These are phyloP conservation scores for Drosophila borborema DNA, from an alignment of 2,888 invertebrate species.

Conservation along the genomic window DNA sequence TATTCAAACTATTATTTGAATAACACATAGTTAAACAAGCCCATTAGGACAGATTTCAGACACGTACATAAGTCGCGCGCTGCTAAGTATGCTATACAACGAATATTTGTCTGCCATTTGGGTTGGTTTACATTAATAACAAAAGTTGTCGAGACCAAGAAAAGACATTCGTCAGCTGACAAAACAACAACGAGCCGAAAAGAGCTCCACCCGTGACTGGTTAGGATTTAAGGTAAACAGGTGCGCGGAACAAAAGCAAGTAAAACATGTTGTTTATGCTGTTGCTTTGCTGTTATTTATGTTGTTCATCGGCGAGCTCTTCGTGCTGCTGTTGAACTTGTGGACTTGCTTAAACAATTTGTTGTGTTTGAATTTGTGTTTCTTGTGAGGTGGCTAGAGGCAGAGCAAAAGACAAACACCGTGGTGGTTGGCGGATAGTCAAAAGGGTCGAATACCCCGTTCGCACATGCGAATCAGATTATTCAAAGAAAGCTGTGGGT, in stretches of 20 bases:
- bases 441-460: conserved; percentile 29
- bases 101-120: conserved; percentile 31
- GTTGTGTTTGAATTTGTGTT: conserved; percentile 36
- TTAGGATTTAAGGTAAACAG: conserved; percentile 37
- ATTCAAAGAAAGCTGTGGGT: conserved; percentile 30
- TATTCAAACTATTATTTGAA: background rate
- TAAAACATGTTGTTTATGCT: conserved; percentile 40
- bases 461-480: conserved; percentile 36
- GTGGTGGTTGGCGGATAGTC: conserved; percentile 25
- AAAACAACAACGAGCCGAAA: conserved; percentile 45
- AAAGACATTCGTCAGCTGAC: conserved; percentile 60
- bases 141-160: conserved; percentile 39
- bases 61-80: background rate
- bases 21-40: background rate
- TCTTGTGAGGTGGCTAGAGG: background rate
- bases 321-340: conserved; percentile 41
- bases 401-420: conserved; percentile 32
- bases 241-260: conserved; percentile 29
- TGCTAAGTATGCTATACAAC: conserved; percentile 30
- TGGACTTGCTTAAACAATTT: conserved; percentile 44
- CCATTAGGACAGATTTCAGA: background rate
- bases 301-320: conserved; percentile 32
- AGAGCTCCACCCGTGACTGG: conserved; percentile 27
- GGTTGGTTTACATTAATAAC: conserved; percentile 32
- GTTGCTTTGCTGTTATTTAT: conserved; percentile 37